These are phyloP conservation scores for Tipula confusa DNA, from an alignment of 2,888 invertebrate genomes.

Conservation along the genomic window DNA sequence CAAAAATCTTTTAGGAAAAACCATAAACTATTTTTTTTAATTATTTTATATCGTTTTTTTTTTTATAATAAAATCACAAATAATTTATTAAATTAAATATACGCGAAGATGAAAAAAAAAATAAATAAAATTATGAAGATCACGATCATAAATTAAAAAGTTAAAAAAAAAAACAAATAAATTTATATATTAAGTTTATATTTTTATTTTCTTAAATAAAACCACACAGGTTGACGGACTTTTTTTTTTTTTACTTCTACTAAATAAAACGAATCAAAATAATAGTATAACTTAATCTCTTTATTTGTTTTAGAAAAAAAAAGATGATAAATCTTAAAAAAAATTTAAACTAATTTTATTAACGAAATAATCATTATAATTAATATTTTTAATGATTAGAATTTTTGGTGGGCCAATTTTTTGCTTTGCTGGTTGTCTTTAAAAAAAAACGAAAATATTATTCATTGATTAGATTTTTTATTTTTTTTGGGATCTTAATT, in stretches of 20 bases:
- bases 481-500: neutral
- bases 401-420: conserved; percentile 9
- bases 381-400: conserved; percentile 25
- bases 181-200: conserved; percentile 13
- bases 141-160: conserved; percentile 9
- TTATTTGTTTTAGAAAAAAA: conserved; percentile 5
- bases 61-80: conserved; percentile 7
- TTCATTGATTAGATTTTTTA: neutral
- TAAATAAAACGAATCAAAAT: neutral
- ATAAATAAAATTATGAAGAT: conserved; percentile 8
- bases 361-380: conserved; percentile 25
- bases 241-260: neutral
- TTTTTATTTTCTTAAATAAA: conserved; percentile 4
- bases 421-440: neutral
- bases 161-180: conserved; percentile 21
- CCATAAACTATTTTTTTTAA: conserved; percentile 20
- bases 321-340: neutral
- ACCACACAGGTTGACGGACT: conserved; percentile 25
- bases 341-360: neutral
- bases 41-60: neutral
- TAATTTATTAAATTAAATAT: conserved; percentile 20
- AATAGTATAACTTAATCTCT: conserved; percentile 20
- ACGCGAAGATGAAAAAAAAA: conserved; percentile 7
- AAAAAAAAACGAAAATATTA: neutral
- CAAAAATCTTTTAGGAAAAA: conserved; percentile 8